Conservation (phyloP, 2,888 invertebrate genomes). For the Leistus spinibarbis region DNA sequence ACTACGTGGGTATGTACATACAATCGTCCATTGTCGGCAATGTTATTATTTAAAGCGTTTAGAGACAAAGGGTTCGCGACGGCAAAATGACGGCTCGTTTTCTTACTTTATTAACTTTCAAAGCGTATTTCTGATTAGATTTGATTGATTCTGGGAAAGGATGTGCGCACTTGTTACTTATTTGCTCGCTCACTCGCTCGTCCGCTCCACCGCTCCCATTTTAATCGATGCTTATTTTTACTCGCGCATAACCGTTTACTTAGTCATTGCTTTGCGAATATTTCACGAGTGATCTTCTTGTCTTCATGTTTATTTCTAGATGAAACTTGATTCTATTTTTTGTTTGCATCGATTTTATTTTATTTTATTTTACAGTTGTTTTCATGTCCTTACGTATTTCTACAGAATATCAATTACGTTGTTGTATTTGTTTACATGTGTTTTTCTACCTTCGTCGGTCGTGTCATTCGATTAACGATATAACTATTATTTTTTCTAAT, state of each 20-base stretch:
- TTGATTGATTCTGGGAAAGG: conserved; percentile 33
- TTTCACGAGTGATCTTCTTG: background rate
- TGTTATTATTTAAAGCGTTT: background rate
- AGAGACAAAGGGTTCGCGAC: background rate
- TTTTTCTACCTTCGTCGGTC: background rate
- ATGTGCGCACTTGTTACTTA: too few relatives aligned
- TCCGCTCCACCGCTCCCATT: background rate
- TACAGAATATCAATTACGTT: background rate
- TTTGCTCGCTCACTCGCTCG: background rate
- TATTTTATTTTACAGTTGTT: background rate
- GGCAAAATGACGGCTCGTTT: background rate
- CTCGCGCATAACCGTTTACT: background rate
- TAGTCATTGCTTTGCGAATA: background rate
- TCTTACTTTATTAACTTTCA: conserved; percentile 6
- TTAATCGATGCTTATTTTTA: conserved; percentile 9
- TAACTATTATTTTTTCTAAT: background rate
- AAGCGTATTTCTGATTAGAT: conserved; percentile 30
- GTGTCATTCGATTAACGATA: background rate
- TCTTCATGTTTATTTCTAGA: background rate
- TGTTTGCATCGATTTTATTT: background rate
- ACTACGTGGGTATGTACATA: background rate
- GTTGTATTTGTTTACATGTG: background rate
- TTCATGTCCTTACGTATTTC: background rate
- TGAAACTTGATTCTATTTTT: background rate
- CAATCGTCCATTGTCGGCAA: background rate